Conservation (phyloP, 2,888 invertebrate species). For the Ceramica pisi region DNA sequence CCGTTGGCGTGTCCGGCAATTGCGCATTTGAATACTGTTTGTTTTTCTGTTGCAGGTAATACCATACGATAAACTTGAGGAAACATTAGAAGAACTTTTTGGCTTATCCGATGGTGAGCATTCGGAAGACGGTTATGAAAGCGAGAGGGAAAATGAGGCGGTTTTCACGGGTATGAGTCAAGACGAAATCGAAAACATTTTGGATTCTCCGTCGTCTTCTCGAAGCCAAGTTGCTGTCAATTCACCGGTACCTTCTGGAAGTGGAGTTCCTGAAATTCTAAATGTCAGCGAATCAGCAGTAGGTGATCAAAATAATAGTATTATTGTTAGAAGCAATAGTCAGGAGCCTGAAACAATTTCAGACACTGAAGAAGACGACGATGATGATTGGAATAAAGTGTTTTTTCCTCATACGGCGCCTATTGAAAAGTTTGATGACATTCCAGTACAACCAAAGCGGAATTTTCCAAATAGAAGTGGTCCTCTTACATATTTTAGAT, state of each 20-base stretch:
- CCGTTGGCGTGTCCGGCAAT: constrained; percentile 29
- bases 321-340: constrained; percentile 9
- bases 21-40: constrained; percentile 31
- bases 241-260: constrained; percentile 34
- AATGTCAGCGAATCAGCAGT: constrained; percentile 34
- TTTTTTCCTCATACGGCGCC: constrained; percentile 45
- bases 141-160: no score
- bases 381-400: constrained; percentile 51
- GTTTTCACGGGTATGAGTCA: no score
- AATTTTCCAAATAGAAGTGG: constrained; percentile 45
- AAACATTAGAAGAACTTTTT: constrained; percentile 5
- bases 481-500: constrained; percentile 43
- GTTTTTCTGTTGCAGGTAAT: constrained; percentile 42
- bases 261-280: constrained; percentile 38
- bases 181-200: neutral
- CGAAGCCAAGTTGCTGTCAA: constrained; percentile 39
- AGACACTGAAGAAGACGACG: constrained; percentile 33
- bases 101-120: neutral
- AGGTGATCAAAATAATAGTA: constrained; percentile 27
- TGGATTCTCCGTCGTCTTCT: constrained; percentile 42
- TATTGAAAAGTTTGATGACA: constrained; percentile 48
- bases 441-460: constrained; percentile 43
- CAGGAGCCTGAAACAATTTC: constrained; percentile 19
- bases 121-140: no score
- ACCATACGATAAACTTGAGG: constrained; percentile 4